Conservation (phyloP, 23 tunicate species). For the Phallusia fumigata region DNA sequence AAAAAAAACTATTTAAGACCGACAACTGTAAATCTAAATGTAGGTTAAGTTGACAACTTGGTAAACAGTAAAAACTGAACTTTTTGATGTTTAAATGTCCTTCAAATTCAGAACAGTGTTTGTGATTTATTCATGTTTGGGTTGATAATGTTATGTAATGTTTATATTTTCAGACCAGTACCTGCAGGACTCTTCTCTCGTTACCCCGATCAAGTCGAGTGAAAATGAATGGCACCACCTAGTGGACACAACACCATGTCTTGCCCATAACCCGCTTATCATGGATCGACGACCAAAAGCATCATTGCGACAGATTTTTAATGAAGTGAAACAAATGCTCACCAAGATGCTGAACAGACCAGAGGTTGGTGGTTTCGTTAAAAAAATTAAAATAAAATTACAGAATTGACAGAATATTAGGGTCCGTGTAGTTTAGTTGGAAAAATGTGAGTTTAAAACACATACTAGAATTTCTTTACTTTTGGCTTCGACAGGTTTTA, state of each 20-base stretch:
- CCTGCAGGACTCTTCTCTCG: constrained; percentile 46
- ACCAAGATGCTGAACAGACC: constrained; percentile 3
- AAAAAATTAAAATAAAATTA: too few species aligned
- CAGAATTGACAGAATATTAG: too few species aligned
- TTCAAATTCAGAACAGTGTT: too few species aligned
- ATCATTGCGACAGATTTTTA: constrained; percentile 53
- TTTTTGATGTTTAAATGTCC: too few species aligned
- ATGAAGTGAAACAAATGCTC: constrained; percentile 5
- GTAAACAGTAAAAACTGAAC: too few species aligned
- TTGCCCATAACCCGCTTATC: constrained; percentile 43
- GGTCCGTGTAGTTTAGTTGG: too few species aligned
- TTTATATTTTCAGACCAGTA: constrained; percentile 48
- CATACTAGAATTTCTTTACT: too few species aligned
- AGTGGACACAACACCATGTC: constrained; percentile 35
- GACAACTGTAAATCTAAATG: too few species aligned
- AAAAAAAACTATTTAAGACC: too few species aligned
- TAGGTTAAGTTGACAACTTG: too few species aligned
- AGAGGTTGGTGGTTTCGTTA: neutral
- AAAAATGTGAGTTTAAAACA: too few species aligned
- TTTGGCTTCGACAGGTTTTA: neutral
- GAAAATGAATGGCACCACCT: constrained; percentile 57
- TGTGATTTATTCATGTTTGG: too few species aligned
- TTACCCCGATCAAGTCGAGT: constrained; percentile 16
- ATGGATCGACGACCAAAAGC: constrained; percentile 42
- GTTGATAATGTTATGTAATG: neutral